These are phyloP conservation scores for Ormyrus nitidulus DNA, from an alignment of 2,888 invertebrate genomes.

Conservation along the genomic window DNA sequence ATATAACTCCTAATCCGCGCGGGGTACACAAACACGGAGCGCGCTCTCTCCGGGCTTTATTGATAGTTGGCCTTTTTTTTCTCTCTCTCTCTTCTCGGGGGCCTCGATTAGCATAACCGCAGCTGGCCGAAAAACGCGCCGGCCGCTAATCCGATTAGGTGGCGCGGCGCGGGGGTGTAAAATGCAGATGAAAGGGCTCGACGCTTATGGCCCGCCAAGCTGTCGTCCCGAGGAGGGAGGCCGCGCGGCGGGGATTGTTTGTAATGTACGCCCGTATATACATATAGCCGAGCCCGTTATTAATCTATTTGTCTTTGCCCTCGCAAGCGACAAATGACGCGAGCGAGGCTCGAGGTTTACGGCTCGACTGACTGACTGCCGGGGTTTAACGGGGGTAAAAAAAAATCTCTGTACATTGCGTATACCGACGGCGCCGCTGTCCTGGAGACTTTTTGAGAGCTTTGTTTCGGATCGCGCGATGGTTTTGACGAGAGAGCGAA, in stretches of 20 bases:
- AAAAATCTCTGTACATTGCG: too few relatives aligned
- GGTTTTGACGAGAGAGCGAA: neutral
- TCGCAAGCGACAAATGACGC: slow-evolving; percentile 34
- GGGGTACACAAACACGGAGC: slow-evolving; percentile 50
- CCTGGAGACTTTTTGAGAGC: too few relatives aligned
- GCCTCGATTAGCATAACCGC: slow-evolving; percentile 53
- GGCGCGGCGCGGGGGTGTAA: slow-evolving; percentile 51
- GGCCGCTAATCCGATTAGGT: slow-evolving; percentile 51
- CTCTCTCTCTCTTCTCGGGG: neutral
- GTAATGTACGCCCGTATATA: slow-evolving; percentile 4
- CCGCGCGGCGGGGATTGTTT: too few relatives aligned
- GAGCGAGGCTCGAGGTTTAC: neutral
- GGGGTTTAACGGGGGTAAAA: too few relatives aligned
- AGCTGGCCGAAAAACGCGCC: slow-evolving; percentile 28
- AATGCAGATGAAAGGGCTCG: slow-evolving; percentile 49
- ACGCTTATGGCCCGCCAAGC: slow-evolving; percentile 53
- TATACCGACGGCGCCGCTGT: too few relatives aligned
- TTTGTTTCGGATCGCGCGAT: neutral
- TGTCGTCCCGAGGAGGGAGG: slow-evolving; percentile 10
- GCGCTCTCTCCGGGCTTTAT: slow-evolving; percentile 17
- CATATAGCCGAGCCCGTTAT: slow-evolving; percentile 10
- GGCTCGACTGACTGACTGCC: neutral
- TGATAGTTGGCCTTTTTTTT: slow-evolving; percentile 27
- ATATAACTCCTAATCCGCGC: slow-evolving; percentile 53
- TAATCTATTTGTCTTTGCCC: slow-evolving; percentile 53